Conservation (phyloP, 2,113 vertebrate genomes). For the Pterocles orientalis region DNA sequence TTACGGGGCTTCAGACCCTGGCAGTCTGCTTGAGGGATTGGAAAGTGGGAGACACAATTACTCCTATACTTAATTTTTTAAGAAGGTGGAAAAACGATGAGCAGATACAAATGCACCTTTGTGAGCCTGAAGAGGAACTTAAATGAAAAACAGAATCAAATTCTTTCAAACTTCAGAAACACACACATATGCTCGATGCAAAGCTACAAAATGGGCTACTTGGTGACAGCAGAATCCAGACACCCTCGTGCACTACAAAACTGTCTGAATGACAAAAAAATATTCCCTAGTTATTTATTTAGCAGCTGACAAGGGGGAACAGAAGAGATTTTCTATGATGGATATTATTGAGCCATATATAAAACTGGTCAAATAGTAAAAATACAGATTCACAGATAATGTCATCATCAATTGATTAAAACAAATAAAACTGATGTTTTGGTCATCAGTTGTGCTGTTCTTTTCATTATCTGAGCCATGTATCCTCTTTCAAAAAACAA, state of each 20-base stretch:
- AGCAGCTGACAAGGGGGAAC: not conserved
- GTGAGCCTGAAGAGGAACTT: not conserved
- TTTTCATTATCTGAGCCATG: not conserved
- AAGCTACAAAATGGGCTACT: not conserved
- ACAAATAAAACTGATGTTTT: not conserved
- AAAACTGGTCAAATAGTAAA: conserved; percentile 8
- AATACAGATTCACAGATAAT: conserved; percentile 1
- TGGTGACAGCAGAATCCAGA: not conserved
- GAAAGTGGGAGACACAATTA: not conserved
- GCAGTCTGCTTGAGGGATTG: not conserved
- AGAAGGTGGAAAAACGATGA: not conserved
- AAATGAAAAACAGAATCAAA: not conserved
- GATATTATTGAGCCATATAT: not conserved
- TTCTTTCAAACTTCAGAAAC: not conserved
- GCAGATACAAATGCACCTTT: not conserved
- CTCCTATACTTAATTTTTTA: not conserved
- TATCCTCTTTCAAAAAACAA: not conserved
- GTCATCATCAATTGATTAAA: conserved; percentile 23
- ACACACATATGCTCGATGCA: fast-evolving
- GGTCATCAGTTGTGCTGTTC: not conserved
- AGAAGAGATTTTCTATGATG: not conserved
- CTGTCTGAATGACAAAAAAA: not conserved
- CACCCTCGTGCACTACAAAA: not conserved
- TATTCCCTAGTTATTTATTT: not conserved
- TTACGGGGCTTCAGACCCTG: not conserved